Evolutionary conservation across 1,140 invertebrate species (phyloP).

Genomic region (Cydia fagiglandana): DNA sequence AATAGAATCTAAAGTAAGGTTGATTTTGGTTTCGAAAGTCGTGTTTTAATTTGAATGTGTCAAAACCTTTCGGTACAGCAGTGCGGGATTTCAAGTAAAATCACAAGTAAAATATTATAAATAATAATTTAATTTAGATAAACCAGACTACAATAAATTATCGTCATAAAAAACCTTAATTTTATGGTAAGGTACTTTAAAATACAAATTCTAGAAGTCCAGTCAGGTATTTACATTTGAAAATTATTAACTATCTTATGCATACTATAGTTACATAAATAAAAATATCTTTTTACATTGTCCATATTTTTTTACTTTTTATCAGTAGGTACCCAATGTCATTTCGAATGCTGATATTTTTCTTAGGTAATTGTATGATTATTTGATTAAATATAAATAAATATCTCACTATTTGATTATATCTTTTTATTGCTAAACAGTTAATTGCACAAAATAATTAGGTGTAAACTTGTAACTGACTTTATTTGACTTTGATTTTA

Average conservation of each 20-base stretch:
- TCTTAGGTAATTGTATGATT: not conserved
- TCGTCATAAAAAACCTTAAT: not conserved
- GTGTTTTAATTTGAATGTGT: no score
- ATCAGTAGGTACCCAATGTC: no score
- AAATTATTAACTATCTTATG: no score
- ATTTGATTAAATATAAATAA: not conserved
- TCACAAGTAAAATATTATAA: not conserved
- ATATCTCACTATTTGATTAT: not conserved
- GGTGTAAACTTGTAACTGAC: not conserved
- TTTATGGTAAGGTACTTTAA: conserved; percentile 1
- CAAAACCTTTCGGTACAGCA: not conserved
- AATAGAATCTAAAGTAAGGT: no score
- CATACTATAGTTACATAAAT: no score
- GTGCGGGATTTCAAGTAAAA: not conserved
- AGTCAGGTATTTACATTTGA: not conserved
- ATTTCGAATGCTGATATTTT: no score
- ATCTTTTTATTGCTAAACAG: not conserved
- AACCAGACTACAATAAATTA: conserved; percentile 13
- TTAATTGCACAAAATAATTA: not conserved
- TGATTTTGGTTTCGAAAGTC: no score
- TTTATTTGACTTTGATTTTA: no score
- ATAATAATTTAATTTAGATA: conserved; percentile 23
- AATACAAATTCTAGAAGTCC: not conserved
- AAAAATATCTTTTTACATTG: no score
- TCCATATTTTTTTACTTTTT: no score